Conservation (phyloP, 2,888 invertebrate species). For the Protula sp. region DNA sequence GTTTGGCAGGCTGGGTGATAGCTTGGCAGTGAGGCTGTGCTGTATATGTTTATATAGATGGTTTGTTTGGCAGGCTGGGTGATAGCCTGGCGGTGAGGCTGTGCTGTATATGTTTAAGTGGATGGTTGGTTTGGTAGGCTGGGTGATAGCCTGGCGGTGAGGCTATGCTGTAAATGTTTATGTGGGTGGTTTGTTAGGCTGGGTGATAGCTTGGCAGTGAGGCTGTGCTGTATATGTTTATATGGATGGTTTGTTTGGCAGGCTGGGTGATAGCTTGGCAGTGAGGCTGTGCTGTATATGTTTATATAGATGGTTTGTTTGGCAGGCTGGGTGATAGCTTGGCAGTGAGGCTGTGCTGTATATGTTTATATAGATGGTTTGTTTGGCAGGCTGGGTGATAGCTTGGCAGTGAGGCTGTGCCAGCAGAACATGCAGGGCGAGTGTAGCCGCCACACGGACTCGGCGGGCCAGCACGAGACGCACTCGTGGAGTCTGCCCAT, state of each 20-base stretch:
- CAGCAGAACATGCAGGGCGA: neutral
- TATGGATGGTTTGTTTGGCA: too few relatives aligned
- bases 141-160: neutral
- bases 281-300: neutral
- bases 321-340: neutral
- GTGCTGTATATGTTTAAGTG: neutral
- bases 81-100: neutral
- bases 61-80: neutral
- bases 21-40: neutral
- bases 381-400: constrained; percentile 4
- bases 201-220: neutral
- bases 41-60: neutral
- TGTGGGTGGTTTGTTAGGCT: too few relatives aligned
- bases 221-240: neutral
- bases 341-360: neutral
- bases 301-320: too few relatives aligned
- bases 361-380: too few relatives aligned
- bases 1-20: neutral
- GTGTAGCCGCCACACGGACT: neutral
- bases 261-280: neutral
- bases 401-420: constrained; percentile 11
- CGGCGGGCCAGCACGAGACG: neutral
- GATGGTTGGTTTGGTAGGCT: too few relatives aligned
- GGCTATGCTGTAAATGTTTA: neutral
- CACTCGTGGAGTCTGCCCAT: constrained; percentile 21